phyloP scores from a whole-genome alignment of 2,797 vertebrate species.

The Myioborus melanocephalus region DNA sequence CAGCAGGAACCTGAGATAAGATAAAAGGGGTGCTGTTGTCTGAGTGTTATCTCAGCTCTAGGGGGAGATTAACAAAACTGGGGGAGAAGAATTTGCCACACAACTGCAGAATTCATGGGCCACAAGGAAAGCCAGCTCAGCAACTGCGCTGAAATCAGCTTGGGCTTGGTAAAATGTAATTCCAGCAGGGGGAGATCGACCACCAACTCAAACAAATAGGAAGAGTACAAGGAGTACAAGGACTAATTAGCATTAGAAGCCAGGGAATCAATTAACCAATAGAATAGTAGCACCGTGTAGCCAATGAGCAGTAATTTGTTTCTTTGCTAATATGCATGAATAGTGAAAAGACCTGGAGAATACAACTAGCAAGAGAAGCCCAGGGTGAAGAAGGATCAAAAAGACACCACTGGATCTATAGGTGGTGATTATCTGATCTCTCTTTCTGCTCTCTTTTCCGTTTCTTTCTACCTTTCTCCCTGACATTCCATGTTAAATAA shows the following conservation, averaged over 20 bases:
- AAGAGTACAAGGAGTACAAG: not conserved
- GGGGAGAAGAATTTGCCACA: not conserved
- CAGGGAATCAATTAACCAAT: not conserved
- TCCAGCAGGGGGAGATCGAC: rapidly evolving
- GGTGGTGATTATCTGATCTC: not conserved
- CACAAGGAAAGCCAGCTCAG: not conserved
- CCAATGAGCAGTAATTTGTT: not conserved
- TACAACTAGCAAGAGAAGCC: not conserved
- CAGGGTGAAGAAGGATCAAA: not conserved
- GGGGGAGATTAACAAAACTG: not conserved
- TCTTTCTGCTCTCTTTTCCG: not conserved
- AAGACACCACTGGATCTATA: not conserved
- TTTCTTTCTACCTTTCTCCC: not conserved
- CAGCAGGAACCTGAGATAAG: not conserved
- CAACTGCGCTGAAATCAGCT: not conserved
- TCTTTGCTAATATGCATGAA: not conserved
- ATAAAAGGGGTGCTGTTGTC: not conserved
- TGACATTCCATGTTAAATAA: not conserved
- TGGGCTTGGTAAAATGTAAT: not conserved
- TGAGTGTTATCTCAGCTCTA: not conserved
- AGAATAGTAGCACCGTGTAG: not conserved
- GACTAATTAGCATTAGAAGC: not conserved
- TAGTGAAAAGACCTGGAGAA: not conserved
- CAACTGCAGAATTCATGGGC: not conserved
- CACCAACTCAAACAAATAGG: not conserved